Evolutionary conservation across 2,888 invertebrate species (phyloP), one percentile per base, ranked within the genome.

Genomic region (Myathropa florea): DNA sequence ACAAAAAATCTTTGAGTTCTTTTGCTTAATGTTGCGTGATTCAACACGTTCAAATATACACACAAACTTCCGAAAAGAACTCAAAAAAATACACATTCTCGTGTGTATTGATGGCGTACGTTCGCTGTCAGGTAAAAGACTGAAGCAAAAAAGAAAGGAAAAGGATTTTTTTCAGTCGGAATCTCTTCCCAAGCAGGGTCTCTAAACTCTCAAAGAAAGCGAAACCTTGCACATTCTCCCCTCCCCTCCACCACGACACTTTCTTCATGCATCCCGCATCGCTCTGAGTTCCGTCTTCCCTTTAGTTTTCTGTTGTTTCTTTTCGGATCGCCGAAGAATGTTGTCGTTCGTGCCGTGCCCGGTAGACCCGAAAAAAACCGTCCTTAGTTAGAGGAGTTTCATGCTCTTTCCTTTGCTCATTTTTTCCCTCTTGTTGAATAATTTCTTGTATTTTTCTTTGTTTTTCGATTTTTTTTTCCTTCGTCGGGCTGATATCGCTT

Each of bases 161-260:
- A 28, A 21, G 24, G 10, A 59, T 33, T 33, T 33, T 33, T 12
- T 33, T 33, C 33, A 12, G 10, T 12, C 12, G 33, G 33, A 33
- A 33, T 12, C 33, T 33, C 33, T 2, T 10, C 33, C 10, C 33
- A 4, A 68, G 64, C 68, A 33, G 26, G 46, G 63, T 59, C 59
- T 79, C 65, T 78, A 53, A 70, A 75, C 24, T 71, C 65, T 39
- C 23, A 59, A 70, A 70, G 83, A 84, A 84, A 84, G 83, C 70
- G 83, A 84, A 84, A 80, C 24, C 64, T 24, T 21, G 46, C 59
- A 55, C 33, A 61, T 73, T 73, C 64, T 46, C 33, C 59, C 39
- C 39, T 72, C 67, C 63, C 33, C 33, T 60, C 4, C 23, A 9
- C 53, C 53, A 55, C 36, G 64, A 18, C 24, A 53, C 46, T 64